phyloP scores from a whole-genome alignment of 2,113 vertebrate genomes.

The Ammodytes marinus region DNA sequence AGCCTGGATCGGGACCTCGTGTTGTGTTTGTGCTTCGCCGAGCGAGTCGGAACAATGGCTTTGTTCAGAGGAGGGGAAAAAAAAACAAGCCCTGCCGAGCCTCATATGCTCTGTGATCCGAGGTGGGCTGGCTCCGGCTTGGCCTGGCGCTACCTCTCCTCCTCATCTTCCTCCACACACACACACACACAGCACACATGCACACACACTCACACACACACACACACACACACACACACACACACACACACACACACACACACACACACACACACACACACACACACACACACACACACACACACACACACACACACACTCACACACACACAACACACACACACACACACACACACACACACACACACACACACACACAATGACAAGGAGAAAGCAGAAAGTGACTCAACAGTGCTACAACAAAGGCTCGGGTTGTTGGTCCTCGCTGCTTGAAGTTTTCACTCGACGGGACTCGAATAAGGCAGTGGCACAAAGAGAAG shows the following conservation, averaged over 20 bases:
- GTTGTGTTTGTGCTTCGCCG: conserved; percentile 15
- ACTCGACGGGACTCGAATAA: not conserved
- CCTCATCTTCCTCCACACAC: conserved; percentile 10
- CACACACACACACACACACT: too few relatives aligned
- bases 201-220: too few relatives aligned
- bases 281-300: too few relatives aligned
- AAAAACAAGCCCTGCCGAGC: conserved; percentile 14
- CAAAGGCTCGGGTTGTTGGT: conserved; percentile 61
- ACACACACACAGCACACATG: too few relatives aligned
- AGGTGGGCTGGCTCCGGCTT: conserved; percentile 54
- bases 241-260: not conserved
- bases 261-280: not conserved
- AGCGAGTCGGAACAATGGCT: conserved; percentile 53
- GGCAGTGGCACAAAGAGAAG: not conserved
- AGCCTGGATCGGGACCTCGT: conserved; percentile 11
- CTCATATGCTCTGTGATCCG: conserved; percentile 51
- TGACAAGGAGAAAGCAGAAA: not conserved
- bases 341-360: too few relatives aligned
- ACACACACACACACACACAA: not conserved
- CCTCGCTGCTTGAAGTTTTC: conserved; percentile 35
- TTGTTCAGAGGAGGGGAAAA: conserved; percentile 48
- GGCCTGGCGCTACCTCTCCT: not conserved
- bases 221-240: too few relatives aligned
- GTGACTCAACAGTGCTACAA: conserved; percentile 15
- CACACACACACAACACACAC: too few relatives aligned